phyloP scores from a whole-genome alignment of 2,113 vertebrate genomes.

The Psettodes erumei region DNA sequence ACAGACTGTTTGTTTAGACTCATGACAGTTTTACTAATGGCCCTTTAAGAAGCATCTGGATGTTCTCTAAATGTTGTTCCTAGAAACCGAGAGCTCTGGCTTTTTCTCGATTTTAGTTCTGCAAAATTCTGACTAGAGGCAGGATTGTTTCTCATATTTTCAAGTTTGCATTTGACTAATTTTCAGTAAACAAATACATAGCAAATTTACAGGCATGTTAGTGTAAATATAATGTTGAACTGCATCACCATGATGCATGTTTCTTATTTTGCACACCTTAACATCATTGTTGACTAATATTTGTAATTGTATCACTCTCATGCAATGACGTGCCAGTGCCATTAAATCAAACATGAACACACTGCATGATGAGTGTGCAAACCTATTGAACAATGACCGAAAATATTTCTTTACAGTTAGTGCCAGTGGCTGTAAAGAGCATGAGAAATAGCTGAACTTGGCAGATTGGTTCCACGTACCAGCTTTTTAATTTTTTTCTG shows the following conservation, averaged over 20 bases:
- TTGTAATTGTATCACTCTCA: not conserved
- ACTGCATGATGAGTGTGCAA: too few species aligned
- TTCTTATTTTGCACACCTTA: not conserved
- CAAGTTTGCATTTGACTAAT: not conserved
- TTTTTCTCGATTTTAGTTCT: not conserved
- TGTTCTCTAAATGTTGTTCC: not conserved
- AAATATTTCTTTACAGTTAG: not conserved
- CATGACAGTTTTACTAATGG: slow-evolving; percentile 32
- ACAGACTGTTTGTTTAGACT: slow-evolving; percentile 39
- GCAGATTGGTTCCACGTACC: not conserved
- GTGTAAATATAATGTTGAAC: not conserved
- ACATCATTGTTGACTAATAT: not conserved
- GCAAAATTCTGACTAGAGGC: not conserved
- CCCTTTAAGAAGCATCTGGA: not conserved
- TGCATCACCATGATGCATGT: not conserved
- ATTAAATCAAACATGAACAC: not conserved
- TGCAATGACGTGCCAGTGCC: not conserved
- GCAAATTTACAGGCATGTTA: not conserved
- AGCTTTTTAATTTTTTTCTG: not conserved
- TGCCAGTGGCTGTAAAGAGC: not conserved
- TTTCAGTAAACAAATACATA: too few species aligned
- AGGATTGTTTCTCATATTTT: not conserved
- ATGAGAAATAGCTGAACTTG: not conserved
- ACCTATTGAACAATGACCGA: not conserved
- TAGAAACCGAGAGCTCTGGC: not conserved